Base-by-base conservation (phyloP, 2,113 vertebrate species). In the Pachypanchax playfairii region DNA sequence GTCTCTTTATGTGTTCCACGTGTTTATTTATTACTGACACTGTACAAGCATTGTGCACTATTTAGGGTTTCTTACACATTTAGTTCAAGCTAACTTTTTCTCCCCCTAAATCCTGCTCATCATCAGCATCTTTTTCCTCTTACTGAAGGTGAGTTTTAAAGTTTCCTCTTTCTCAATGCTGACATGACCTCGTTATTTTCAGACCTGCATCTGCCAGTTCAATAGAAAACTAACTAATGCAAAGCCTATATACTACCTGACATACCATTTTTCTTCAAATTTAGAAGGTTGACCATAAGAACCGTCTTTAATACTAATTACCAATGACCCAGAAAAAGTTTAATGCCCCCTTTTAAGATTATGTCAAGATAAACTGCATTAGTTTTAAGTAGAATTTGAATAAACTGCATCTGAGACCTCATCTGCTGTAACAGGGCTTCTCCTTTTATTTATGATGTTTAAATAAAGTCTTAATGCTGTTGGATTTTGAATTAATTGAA, bases 111-210 rank as follows among this genome's bases (percentile, higher is more conserved):
- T 14, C 62, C 7, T 69, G 29, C 71, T 71, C 22, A 38, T 3
- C 11, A 26, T 55, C 58, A 63, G 49, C 36, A 33, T 35, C 29
- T 18, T 35, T 33, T 47, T 63, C 43, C 59, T 54, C 52, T 33
- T 33, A 18, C 6, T 7, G 25, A 60, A 78, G 77, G 77, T 85
- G 73, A 85, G 85, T 79, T 15, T 43, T 46, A 38, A 33, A 54
- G 25, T 42, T 61, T n/a, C 14, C 38, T 52, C 68, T 63, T 41
- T 64, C 57, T 66, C 52, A 43, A 22, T 70, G 26, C 15, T 42
- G 21, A 39, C 42, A 26, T 59, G 42, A 14, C 17, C 26, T 52
- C n/a, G n/a, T n/a, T 52, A 22, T 38, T 21, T 39, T 57, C 18
- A 24, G 2, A 31, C 11, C 22, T n/a, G 44, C 39, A 36, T 6